Evolutionary conservation across 2,888 invertebrate species (phyloP).

Genomic region (Eledona agricola): DNA sequence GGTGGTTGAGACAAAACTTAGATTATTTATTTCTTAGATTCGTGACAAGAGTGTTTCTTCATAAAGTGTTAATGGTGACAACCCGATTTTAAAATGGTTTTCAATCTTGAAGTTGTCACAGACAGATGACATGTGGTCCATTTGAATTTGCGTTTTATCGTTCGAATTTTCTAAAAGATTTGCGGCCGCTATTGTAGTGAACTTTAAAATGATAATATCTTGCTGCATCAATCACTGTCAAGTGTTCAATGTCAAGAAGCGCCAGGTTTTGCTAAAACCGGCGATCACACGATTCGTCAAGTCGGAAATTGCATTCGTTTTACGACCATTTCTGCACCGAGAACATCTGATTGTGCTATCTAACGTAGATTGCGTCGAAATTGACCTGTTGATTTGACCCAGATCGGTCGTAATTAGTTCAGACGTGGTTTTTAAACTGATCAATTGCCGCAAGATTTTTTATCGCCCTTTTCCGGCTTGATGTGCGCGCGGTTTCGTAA

Average conservation of each 20-base stretch:
- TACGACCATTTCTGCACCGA: not conserved
- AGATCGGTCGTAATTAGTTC: constrained; percentile 6
- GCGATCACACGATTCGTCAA: constrained; percentile 9
- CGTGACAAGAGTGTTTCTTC: too few species aligned
- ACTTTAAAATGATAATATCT: constrained; percentile 45
- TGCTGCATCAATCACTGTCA: constrained; percentile 48
- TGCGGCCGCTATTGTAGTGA: constrained; percentile 34
- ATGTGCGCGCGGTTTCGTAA: too few species aligned
- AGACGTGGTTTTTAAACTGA: too few species aligned
- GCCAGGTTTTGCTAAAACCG: constrained; percentile 4
- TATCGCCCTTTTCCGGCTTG: too few species aligned
- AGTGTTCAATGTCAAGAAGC: constrained; percentile 17
- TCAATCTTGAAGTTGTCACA: too few species aligned
- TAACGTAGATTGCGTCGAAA: constrained; percentile 15
- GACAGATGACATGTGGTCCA: too few species aligned
- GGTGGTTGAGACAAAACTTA: too few species aligned
- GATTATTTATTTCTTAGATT: too few species aligned
- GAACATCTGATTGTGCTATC: constrained; percentile 9
- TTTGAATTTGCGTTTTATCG: too few species aligned
- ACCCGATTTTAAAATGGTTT: too few species aligned
- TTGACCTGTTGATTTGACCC: constrained; percentile 26
- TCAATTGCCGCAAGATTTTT: too few species aligned
- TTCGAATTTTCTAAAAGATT: constrained; percentile 1
- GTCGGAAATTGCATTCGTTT: constrained; percentile 3
- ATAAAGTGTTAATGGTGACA: too few species aligned